Base-by-base conservation (phyloP, 2,888 invertebrate genomes). In the Spialia ferax region DNA sequence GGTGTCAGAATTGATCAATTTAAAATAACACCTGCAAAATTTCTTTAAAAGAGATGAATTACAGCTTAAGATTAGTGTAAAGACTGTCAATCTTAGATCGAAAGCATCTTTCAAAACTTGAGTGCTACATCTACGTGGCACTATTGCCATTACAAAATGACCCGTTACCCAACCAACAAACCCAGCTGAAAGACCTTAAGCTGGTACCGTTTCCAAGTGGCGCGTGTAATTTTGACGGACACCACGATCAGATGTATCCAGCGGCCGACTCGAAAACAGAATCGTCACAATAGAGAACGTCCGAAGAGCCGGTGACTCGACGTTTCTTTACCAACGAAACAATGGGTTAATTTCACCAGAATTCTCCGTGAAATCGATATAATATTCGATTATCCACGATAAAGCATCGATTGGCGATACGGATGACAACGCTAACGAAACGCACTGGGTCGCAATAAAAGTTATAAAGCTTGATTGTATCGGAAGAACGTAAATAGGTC, bases 311-410 rank as follows among this genome's bases (percentile, higher is more conserved):
- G 71, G 72, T 81, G 80, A 81, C 73, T 75, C 70, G 70, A 71
- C 80, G 66, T 54, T 74, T 77, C 56, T 62, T 74, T 62, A 64
- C 67, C 54, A 74, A 74, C 77, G 76, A 86, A 84, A 86, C 87
- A 87, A 87, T 81, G 75, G 83, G 63, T 79, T 79, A 79, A 85
- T 85, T 86, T 86, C 80, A 84, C 83, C 79, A 75, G 79, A 85
- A 86, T 82, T 80, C 81, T 74, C 81, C 85, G 83, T 87, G 87
- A 86, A 87, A 83, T 83, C 75, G 86, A 85, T 84, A 80, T 79
- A 79, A 84, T 82, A 81, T 79, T 77, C 80, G 86, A 86, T 86
- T 82, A 82, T 75, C 79, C 81, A 80, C 82, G 82, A 82, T 82
- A 75, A 77, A 78, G 74, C 77, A 72, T 75, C 76, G 76, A 75